Percentiles rank a stretch among this genome's conserved stretches.
Evolutionary conservation across 2,888 invertebrate genomes (phyloP).

Genomic region (Cheilosia scutellata): DNA sequence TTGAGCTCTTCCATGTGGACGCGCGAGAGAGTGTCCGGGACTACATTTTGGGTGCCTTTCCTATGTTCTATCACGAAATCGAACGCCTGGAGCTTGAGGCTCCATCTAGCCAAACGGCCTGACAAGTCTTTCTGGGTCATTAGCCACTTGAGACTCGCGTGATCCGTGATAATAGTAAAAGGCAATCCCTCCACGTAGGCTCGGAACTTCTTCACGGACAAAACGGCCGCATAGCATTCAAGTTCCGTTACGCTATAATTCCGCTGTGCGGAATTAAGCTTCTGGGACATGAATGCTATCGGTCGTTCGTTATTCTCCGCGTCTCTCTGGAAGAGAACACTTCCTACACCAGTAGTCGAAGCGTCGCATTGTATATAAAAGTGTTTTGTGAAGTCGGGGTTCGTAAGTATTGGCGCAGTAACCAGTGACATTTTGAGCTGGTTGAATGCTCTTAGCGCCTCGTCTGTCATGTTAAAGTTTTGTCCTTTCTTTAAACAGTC

Average conservation of each 20-base stretch:
- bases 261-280: too few species aligned
- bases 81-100: neutral
- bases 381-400: neutral
- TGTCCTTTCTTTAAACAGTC: neutral
- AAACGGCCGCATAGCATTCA: too few species aligned
- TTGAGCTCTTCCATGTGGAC: neutral
- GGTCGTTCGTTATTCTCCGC: neutral
- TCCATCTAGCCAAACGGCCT: neutral
- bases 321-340: too few species aligned
- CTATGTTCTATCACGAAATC: too few species aligned
- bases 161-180: too few species aligned
- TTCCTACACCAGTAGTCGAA: slow-evolving; percentile 2
- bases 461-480: neutral
- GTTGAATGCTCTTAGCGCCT: neutral
- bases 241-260: too few species aligned
- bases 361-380: slow-evolving; percentile 6
- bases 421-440: neutral
- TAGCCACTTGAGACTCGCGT: neutral
- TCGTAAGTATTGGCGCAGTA: neutral
- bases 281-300: too few species aligned
- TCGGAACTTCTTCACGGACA: neutral
- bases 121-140: neutral
- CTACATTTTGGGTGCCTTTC: too few species aligned
- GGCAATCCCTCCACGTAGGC: neutral
- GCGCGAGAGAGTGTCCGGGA: too few species aligned